Percentiles rank a stretch among this genome's conserved stretches.
These are phyloP conservation scores for Pavo muticus DNA, from an alignment of 2,113 vertebrate species.

Conservation along the genomic window DNA sequence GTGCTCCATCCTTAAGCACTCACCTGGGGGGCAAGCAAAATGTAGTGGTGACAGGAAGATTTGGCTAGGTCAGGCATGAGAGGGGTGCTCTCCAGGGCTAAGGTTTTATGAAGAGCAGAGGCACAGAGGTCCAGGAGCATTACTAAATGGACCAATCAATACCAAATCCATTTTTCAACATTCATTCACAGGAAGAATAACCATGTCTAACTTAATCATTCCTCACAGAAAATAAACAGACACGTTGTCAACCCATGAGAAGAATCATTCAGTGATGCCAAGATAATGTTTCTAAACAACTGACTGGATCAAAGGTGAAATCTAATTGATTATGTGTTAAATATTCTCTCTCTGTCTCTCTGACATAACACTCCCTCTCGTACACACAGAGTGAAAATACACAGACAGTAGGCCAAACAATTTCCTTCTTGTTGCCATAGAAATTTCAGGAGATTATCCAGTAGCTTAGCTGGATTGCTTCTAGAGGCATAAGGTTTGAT, in stretches of 20 bases:
- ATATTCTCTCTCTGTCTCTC: conserved; percentile 35
- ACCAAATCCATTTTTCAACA: conserved; percentile 52
- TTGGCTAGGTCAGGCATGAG: neutral
- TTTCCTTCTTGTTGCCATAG: conserved; percentile 56
- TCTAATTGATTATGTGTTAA: conserved; percentile 74
- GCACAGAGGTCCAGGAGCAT: neutral
- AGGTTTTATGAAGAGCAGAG: neutral
- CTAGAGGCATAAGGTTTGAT: neutral
- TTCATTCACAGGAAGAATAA: conserved; percentile 54
- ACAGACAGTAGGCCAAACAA: neutral
- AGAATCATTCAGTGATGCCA: conserved; percentile 61
- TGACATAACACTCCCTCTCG: neutral
- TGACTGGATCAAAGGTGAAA: conserved; percentile 74
- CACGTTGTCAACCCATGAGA: conserved; percentile 37
- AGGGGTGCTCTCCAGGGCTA: neutral
- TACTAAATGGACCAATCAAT: conserved; percentile 48
- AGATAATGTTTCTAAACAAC: conserved; percentile 69
- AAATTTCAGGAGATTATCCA: neutral
- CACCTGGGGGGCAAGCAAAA: neutral
- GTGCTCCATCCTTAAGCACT: neutral
- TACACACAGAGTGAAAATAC: conserved; percentile 13
- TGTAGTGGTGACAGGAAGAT: neutral
- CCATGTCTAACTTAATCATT: conserved; percentile 49
- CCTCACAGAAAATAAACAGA: conserved; percentile 65
- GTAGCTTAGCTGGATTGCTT: neutral